Conservation (phyloP, 64 coral and sea anemone genomes). For the Porites lutea region DNA sequence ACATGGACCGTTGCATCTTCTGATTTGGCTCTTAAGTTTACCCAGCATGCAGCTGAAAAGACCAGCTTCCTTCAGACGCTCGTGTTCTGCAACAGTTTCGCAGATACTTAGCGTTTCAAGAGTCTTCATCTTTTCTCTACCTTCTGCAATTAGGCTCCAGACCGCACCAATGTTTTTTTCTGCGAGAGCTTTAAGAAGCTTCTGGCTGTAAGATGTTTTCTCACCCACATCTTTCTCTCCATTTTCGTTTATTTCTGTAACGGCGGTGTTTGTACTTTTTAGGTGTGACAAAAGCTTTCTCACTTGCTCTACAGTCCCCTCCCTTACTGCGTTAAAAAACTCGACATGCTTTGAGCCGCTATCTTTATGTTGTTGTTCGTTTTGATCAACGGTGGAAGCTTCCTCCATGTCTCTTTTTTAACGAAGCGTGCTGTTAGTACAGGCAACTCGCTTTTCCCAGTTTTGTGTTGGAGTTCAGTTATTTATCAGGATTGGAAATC, state of each 20-base stretch:
- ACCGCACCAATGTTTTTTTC: background rate
- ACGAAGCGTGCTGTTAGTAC: no score
- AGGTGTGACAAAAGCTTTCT: background rate
- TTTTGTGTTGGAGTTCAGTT: no score
- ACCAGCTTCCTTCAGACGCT: background rate
- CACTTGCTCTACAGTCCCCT: background rate
- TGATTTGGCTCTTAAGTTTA: background rate
- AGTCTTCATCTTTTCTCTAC: background rate
- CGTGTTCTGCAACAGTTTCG: background rate
- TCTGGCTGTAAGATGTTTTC: background rate
- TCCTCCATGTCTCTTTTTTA: no score
- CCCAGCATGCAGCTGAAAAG: background rate
- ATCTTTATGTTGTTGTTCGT: background rate
- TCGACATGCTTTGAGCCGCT: background rate
- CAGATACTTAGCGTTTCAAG: constrained; percentile 4
- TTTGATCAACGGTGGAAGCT: no score
- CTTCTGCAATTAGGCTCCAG: background rate
- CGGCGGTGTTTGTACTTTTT: background rate
- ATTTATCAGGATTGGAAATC: no score
- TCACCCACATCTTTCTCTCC: background rate
- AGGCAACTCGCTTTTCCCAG: no score
- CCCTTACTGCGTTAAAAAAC: background rate
- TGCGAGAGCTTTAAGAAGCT: background rate
- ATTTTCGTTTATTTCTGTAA: background rate
- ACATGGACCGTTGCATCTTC: background rate